Evolutionary conservation across 2,888 invertebrate species (phyloP), one percentile per base, ranked within the genome.

Genomic region (Tribolium freemani): DNA sequence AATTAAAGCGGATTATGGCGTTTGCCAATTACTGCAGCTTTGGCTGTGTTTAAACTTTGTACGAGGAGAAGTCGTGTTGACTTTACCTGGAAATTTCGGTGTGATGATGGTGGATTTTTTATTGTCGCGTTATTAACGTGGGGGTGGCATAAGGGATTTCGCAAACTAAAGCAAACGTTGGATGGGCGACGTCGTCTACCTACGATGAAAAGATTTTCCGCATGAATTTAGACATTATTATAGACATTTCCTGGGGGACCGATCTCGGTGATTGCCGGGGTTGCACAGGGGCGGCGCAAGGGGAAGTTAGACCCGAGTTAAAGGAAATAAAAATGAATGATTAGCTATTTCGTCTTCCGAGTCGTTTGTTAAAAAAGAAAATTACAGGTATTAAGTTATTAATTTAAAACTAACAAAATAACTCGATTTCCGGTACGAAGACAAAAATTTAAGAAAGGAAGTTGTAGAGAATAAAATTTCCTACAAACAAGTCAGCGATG

Each of bases 171-270:
- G 26, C 69, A 60, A 69, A 69, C 69, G 60, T 30, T 58, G 26
- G 26, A 16, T 16, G n/a, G 21, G 5, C 5, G 26, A 30, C 50
- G 53, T 13, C 64, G 53, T 51, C 31, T 10, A 57, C 81, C 31
- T 10, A 57, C 81, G 84, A 84, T 84, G 81, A 82, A 84, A 81
- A 84, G 84, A 84, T 85, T 84, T 84, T 84, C 83, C 82, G 82
- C 83, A 82, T 83, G 84, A 83, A 83, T 83, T 84, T 82, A 76
- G 79, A 79, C 83, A 83, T 83, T 84, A 82, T 83, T 78, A 76
- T 79, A 45, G 44, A 46, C 31, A 82, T 83, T 83, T 84, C 84
- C 83, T 83, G 56, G 45, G 84, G 83, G 84, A 82, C 11, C 58
- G 68, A 38, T 57, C 48, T 48, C 51, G 31, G 58, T 66, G 66